These are phyloP conservation scores for Catharus minimus DNA, from an alignment of 2,113 vertebrate genomes.

Conservation along the genomic window DNA sequence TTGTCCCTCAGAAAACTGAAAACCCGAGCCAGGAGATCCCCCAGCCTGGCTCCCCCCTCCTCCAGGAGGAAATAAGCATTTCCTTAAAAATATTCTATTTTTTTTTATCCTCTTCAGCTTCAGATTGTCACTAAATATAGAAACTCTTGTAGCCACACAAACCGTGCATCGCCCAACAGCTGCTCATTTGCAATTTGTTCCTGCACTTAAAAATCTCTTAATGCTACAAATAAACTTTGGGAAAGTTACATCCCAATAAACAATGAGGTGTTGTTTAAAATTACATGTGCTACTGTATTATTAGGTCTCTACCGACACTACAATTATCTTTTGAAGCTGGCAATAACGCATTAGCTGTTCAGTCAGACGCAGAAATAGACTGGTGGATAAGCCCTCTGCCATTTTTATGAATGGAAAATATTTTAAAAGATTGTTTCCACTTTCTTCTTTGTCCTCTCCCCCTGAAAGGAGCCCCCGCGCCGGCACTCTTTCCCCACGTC, in stretches of 20 bases:
- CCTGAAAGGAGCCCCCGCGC: neutral
- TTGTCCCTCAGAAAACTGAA: slow-evolving; percentile 15
- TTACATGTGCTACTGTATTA: slow-evolving; percentile 65
- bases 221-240: slow-evolving; percentile 67
- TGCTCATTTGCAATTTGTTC: slow-evolving; percentile 56
- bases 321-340: slow-evolving; percentile 69
- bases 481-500: neutral
- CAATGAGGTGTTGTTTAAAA: slow-evolving; percentile 69
- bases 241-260: slow-evolving; percentile 71
- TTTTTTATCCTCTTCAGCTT: slow-evolving; percentile 9
- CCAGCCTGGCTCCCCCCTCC: neutral
- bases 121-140: slow-evolving; percentile 43
- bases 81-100: slow-evolving; percentile 39
- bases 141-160: slow-evolving; percentile 18
- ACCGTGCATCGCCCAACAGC: slow-evolving; percentile 30
- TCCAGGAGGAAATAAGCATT: slow-evolving; percentile 53
- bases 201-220: slow-evolving; percentile 60
- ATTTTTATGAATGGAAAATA: slow-evolving; percentile 63
- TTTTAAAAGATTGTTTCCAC: slow-evolving; percentile 47
- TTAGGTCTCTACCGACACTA: slow-evolving; percentile 56
- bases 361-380: slow-evolving; percentile 50
- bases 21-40: slow-evolving; percentile 18
- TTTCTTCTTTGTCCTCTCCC: slow-evolving; percentile 17
- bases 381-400: slow-evolving; percentile 24
- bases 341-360: slow-evolving; percentile 46